Evolutionary conservation across 92 coral and sea anemone genomes (phyloP).

Genomic region (Epizoanthus illoricatus): DNA sequence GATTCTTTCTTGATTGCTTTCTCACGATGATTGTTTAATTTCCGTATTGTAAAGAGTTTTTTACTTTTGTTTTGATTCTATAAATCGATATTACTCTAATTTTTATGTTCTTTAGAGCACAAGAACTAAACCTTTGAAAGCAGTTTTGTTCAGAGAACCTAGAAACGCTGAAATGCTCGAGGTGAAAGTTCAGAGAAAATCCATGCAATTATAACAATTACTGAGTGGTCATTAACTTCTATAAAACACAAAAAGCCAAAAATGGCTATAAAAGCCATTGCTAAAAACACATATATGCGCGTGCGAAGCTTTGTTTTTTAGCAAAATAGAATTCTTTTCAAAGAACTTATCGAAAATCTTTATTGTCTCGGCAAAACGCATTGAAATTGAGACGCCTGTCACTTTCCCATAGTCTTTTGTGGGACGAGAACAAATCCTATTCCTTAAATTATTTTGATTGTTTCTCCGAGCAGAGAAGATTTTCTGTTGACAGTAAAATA

Average conservation of each 20-base stretch:
- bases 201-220: slow-evolving; percentile 20
- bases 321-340: slow-evolving; percentile 10
- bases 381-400: slow-evolving; percentile 31
- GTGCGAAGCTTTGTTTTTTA: slow-evolving; percentile 1
- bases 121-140: not conserved
- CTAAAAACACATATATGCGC: not conserved
- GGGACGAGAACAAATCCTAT: not conserved
- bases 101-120: not conserved
- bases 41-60: not conserved
- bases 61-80: not conserved
- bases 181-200: not conserved
- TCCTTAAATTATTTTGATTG: slow-evolving; percentile 6
- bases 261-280: not conserved
- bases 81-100: not conserved
- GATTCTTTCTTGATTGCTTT: slow-evolving; percentile 17
- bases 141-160: not conserved
- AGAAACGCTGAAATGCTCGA: not conserved
- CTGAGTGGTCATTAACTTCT: slow-evolving; percentile 1
- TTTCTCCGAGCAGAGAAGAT: not conserved
- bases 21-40: not conserved
- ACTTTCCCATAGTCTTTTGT: slow-evolving; percentile 39
- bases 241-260: slow-evolving; percentile 2
- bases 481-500: not conserved
- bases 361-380: slow-evolving; percentile 12
- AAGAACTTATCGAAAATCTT: not conserved